Conservation (phyloP, 2,797 vertebrate species). For the Pangasius krempfi region DNA sequence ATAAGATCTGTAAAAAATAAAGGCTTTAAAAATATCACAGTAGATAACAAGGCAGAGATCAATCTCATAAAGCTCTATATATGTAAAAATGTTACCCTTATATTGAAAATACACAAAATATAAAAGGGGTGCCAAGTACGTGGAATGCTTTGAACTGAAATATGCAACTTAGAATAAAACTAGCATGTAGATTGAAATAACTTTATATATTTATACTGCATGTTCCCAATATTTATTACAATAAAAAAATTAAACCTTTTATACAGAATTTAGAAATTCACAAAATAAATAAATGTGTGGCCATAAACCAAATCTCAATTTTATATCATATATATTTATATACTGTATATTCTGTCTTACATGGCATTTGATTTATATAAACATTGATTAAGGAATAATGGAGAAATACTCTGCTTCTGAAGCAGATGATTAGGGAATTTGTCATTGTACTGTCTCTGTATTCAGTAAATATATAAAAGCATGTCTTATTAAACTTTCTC, state of each 20-base stretch:
- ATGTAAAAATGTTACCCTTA: slow-evolving; percentile 35
- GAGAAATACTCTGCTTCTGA: slow-evolving; percentile 43
- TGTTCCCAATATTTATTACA: slow-evolving; percentile 74
- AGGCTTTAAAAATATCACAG: slow-evolving; percentile 61
- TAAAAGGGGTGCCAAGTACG: slow-evolving; percentile 65
- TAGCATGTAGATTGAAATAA: slow-evolving; percentile 53
- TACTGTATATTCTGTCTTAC: slow-evolving; percentile 53
- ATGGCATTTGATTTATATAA: slow-evolving; percentile 67
- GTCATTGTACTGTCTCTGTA: slow-evolving; percentile 59
- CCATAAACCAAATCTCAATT: slow-evolving; percentile 75
- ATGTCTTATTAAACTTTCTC: slow-evolving; percentile 68
- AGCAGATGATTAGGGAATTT: slow-evolving; percentile 64
- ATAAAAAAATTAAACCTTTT: slow-evolving; percentile 71
- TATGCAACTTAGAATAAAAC: slow-evolving; percentile 54
- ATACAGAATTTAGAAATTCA: slow-evolving; percentile 81
- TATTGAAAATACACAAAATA: slow-evolving; percentile 68
- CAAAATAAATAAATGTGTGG: slow-evolving; percentile 85
- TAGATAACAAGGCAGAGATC: slow-evolving; percentile 42
- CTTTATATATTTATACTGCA: slow-evolving; percentile 63
- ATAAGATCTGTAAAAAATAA: slow-evolving; percentile 64
- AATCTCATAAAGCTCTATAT: slow-evolving; percentile 50
- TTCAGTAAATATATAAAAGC: slow-evolving; percentile 70
- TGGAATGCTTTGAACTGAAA: slow-evolving; percentile 70
- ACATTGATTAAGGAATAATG: slow-evolving; percentile 37
- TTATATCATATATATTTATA: slow-evolving; percentile 66